phyloP scores from a whole-genome alignment of 30 jellyfish, hydroid and myxozoan genomes.

The Mastigias papua region DNA sequence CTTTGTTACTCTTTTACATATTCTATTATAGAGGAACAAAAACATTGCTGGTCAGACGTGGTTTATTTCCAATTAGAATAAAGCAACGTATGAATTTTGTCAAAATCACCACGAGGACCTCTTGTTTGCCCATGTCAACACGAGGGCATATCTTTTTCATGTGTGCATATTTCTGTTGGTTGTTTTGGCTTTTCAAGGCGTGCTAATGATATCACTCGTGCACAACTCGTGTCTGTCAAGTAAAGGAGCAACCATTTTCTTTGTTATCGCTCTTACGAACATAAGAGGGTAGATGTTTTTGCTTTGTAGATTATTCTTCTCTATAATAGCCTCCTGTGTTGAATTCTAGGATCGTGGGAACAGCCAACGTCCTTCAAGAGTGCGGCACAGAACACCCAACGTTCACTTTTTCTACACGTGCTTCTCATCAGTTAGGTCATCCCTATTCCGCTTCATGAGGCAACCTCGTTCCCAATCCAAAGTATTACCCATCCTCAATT shows the following conservation, averaged over 20 bases:
- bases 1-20: conserved; percentile 66
- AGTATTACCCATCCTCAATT: not conserved
- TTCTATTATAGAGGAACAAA: conserved; percentile 65
- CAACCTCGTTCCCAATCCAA: not conserved
- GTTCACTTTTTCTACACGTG: not conserved
- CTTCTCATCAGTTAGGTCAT: not conserved
- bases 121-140: conserved; percentile 54
- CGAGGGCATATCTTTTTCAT: conserved; percentile 65
- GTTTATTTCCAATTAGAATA: conserved; percentile 71
- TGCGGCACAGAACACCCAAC: conserved; percentile 8
- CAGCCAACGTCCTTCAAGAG: not conserved
- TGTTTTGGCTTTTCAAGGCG: conserved; percentile 77
- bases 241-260: conserved; percentile 51
- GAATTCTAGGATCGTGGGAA: conserved; percentile 44
- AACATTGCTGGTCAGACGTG: conserved; percentile 45
- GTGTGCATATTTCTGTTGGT: conserved; percentile 43
- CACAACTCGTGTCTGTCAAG: conserved; percentile 43
- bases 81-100: conserved; percentile 58
- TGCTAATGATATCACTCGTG: conserved; percentile 52
- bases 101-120: conserved; percentile 68
- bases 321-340: conserved; percentile 80
- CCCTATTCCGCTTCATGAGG: not conserved
- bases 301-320: conserved; percentile 42
- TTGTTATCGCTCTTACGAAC: conserved; percentile 55
- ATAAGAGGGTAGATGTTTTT: conserved; percentile 51